Percentiles rank a stretch among this genome's conserved stretches.
Evolutionary conservation across 2,888 invertebrate genomes (phyloP).

Genomic region (Idaea aversata): DNA sequence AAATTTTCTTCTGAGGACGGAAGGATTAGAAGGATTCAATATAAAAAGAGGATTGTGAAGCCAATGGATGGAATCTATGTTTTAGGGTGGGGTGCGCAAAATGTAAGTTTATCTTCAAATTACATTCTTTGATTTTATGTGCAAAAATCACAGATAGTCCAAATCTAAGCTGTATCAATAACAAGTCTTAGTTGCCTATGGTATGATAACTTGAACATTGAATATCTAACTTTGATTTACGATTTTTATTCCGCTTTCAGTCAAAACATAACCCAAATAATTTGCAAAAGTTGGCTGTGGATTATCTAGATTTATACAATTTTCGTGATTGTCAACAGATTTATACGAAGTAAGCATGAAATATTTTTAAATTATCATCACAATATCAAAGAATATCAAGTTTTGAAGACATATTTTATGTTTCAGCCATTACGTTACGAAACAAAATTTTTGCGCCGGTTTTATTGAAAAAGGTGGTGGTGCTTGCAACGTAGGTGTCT

Average conservation of each 20-base stretch:
- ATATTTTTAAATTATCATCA: not conserved
- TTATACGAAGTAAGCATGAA: constrained; percentile 38
- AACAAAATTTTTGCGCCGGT: constrained; percentile 46
- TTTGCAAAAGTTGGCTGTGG: constrained; percentile 22
- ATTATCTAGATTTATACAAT: constrained; percentile 33
- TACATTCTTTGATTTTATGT: not conserved
- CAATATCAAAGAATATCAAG: not conserved
- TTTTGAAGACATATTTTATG: not conserved
- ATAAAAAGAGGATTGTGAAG: constrained; percentile 25
- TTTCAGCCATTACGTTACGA: constrained; percentile 41
- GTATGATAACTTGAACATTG: no score
- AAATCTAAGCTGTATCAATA: no score
- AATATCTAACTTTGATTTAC: not conserved
- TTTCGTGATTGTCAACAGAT: constrained; percentile 35
- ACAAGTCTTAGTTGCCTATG: no score
- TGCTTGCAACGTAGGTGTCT: constrained; percentile 44
- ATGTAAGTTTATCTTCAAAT: constrained; percentile 28
- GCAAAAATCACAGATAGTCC: not conserved
- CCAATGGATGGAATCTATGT: constrained; percentile 28
- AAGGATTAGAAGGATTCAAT: constrained; percentile 37
- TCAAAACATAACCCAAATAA: constrained; percentile 7
- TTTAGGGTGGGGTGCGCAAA: constrained; percentile 49
- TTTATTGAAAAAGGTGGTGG: constrained; percentile 34
- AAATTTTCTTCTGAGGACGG: constrained; percentile 21
- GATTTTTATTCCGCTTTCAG: constrained; percentile 10